A percentile compares a stretch with the other conserved stretches of the same genome.
These are phyloP conservation scores for Steatornis caripensis DNA, from an alignment of 2,113 vertebrate genomes.

Conservation along the genomic window DNA sequence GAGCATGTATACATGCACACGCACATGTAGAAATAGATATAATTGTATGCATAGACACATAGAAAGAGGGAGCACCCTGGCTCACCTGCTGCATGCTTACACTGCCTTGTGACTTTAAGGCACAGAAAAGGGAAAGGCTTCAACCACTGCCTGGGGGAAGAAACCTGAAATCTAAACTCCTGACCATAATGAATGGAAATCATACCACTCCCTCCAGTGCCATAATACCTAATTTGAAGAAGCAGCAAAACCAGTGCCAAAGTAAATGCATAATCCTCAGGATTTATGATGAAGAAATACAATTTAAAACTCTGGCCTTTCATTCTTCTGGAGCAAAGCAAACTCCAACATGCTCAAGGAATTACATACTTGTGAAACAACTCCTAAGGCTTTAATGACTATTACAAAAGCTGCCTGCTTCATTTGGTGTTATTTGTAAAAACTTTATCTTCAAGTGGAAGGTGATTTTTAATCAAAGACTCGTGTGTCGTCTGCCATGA, in stretches of 20 bases:
- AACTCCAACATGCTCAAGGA: neutral
- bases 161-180: neutral
- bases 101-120: neutral
- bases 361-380: neutral
- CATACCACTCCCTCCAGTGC: neutral
- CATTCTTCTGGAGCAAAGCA: neutral
- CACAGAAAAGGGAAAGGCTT: neutral
- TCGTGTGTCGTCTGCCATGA: neutral
- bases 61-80: neutral
- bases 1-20: neutral
- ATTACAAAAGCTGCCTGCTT: neutral
- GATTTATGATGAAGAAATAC: slow-evolving; percentile 4
- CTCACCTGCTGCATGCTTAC: neutral
- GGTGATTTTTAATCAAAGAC: neutral
- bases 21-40: neutral
- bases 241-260: slow-evolving; percentile 14
- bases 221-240: neutral
- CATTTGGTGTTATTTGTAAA: neutral
- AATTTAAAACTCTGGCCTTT: neutral
- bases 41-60: neutral
- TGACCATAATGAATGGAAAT: neutral
- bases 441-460: neutral
- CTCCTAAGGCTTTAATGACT: neutral
- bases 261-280: neutral
- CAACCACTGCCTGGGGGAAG: neutral